phyloP scores from a whole-genome alignment of 2,888 invertebrate genomes.

The Ctenicera cuprea region DNA sequence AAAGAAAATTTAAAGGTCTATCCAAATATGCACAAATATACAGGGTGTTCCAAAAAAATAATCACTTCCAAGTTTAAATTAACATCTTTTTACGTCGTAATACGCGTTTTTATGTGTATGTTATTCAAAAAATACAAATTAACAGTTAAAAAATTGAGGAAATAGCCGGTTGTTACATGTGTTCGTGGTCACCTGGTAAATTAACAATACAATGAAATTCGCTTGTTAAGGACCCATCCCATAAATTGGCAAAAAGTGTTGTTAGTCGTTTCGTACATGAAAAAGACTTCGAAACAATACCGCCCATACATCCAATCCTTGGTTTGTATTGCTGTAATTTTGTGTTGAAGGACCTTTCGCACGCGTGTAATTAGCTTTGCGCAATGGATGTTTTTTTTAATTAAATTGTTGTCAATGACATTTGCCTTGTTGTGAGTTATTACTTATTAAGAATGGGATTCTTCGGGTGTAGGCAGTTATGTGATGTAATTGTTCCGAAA shows the following conservation, averaged over 20 bases:
- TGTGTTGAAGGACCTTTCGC: slow-evolving; percentile 23
- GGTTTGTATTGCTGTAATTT: slow-evolving; percentile 5
- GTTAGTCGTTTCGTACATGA: background rate
- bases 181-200: no score
- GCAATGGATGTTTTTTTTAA: slow-evolving; percentile 12
- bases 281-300: slow-evolving; percentile 11
- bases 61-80: no score
- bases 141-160: no score
- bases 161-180: no score
- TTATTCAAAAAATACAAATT: no score
- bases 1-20: no score
- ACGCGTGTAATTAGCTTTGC: slow-evolving; percentile 16
- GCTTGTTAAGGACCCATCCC: background rate
- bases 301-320: slow-evolving; percentile 18
- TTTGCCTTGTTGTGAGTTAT: background rate
- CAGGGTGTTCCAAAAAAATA: no score
- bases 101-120: no score
- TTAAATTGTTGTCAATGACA: slow-evolving; percentile 14
- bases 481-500: slow-evolving; percentile 2
- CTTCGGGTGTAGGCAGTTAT: background rate
- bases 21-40: no score
- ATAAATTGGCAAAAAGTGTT: background rate
- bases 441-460: background rate
- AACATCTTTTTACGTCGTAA: no score
- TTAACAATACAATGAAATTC: background rate